Base-by-base conservation (phyloP, 2,888 invertebrate genomes). In the Romanomermis culicivorax region DNA sequence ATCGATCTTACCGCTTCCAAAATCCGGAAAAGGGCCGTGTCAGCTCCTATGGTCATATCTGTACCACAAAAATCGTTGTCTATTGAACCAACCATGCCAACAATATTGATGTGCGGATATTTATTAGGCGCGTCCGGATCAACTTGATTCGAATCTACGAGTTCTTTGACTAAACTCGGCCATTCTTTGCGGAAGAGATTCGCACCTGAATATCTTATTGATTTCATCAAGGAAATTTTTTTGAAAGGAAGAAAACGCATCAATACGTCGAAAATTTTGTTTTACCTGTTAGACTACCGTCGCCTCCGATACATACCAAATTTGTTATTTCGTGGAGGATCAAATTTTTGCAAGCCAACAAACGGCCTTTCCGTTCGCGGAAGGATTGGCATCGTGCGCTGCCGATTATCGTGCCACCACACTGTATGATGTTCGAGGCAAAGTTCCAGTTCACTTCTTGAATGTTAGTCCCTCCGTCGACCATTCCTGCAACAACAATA, bases 11-110 rank as follows among this genome's bases (percentile, higher is more conserved):
- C 85, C 36, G 91, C 88, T 73, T 97, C 97, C 67, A 97, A 88
- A 65, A 99, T 97, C 62, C 95, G 79, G 72, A 95, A 95, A 62
- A 97, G 74, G 17, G 95, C 95, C 4, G 89, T 85, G 71, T 97
- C 95, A 1, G 95, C 89, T 45, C 65, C 56, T 1, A 99, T 97
- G 53, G 97, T 97, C 97, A 99, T 99, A 71, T 97, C 97, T 27
- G 97, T 99, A 57, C 97, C 97, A 73, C 93, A 97, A 74, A 97
- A 97, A 74, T 97, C 97, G 73, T 97, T 97, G 72, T 99, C 97
- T 67, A 97, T 99, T 2, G 95, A 97, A 2, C 97, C 97, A 52
- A 99, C 97, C 80, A 97, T 78, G 60, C 95, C 95, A 57, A 85
- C 93, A 69, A 97, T 89, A 69, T 93, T 86, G 51, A 67, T 64